Conservation (phyloP, 1,140 invertebrate genomes). For the Formica exsecta region DNA sequence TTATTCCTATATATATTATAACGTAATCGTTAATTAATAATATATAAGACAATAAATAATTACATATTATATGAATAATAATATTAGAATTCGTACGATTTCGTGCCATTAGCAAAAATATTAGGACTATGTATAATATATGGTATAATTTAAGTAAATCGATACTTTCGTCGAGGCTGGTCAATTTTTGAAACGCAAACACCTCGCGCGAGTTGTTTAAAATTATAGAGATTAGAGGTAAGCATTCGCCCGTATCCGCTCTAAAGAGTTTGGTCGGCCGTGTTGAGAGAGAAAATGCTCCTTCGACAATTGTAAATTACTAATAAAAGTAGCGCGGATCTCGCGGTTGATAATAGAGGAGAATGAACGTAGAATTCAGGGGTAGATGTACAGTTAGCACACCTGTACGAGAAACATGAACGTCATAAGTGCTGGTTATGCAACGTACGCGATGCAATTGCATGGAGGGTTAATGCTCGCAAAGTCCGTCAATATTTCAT, state of each 20-base stretch:
- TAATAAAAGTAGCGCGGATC: conserved; percentile 37
- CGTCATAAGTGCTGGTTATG: conserved; percentile 70
- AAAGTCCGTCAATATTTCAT: conserved; percentile 81
- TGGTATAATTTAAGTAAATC: conserved; percentile 18
- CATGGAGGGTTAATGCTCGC: conserved; percentile 77
- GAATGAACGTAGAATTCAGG: conserved; percentile 24
- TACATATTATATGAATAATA: not conserved
- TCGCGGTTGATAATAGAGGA: conserved; percentile 33
- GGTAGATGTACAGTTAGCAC: conserved; percentile 51
- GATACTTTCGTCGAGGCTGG: not conserved
- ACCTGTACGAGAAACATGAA: conserved; percentile 68
- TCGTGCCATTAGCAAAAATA: not conserved
- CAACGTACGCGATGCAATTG: conserved; percentile 71
- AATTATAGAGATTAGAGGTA: conserved; percentile 23
- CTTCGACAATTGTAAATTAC: conserved; percentile 23
- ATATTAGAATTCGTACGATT: not conserved
- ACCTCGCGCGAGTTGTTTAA: not conserved
- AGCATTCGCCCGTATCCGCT: not conserved
- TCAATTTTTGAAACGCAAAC: conserved; percentile 35
- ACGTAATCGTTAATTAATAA: not conserved
- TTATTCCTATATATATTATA: conserved; percentile 12
- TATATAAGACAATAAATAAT: not conserved
- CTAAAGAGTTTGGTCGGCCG: not conserved
- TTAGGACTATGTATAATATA: not conserved
- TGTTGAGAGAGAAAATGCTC: conserved; percentile 21